Conservation (phyloP, 2,797 vertebrate genomes). For the Phoebastria nigripes region DNA sequence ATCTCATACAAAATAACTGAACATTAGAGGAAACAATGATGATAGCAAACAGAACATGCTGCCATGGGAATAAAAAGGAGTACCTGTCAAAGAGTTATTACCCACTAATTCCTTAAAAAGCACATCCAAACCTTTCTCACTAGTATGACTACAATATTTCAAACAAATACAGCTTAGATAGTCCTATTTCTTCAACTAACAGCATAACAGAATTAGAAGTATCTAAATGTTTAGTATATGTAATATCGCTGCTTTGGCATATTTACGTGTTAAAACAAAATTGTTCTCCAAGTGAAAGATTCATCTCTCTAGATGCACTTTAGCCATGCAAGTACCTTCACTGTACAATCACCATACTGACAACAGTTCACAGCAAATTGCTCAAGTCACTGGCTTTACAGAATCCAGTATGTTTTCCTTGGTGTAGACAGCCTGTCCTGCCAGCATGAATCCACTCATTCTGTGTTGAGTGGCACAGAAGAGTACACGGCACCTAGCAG, state of each 20-base stretch:
- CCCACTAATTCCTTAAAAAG: background rate
- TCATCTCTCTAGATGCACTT: background rate
- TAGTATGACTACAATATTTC: background rate
- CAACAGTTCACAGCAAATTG: background rate
- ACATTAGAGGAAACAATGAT: background rate
- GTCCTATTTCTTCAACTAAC: background rate
- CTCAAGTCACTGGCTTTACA: background rate
- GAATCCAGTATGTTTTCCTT: background rate
- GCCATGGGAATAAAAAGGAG: background rate
- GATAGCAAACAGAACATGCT: background rate
- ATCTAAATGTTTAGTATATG: background rate
- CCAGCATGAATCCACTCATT: background rate
- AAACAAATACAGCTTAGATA: background rate
- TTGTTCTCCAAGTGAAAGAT: background rate
- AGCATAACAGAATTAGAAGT: background rate
- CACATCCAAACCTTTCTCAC: background rate
- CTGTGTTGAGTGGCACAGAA: rapidly evolving
- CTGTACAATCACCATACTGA: background rate
- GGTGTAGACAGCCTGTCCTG: background rate
- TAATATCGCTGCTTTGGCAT: background rate
- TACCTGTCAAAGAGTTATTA: background rate
- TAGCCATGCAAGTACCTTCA: background rate
- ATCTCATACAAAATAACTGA: background rate
- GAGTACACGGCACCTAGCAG: background rate
- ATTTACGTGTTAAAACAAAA: background rate